phyloP scores from a whole-genome alignment of 1,140 invertebrate species.

The Drosophila ficusphila region DNA sequence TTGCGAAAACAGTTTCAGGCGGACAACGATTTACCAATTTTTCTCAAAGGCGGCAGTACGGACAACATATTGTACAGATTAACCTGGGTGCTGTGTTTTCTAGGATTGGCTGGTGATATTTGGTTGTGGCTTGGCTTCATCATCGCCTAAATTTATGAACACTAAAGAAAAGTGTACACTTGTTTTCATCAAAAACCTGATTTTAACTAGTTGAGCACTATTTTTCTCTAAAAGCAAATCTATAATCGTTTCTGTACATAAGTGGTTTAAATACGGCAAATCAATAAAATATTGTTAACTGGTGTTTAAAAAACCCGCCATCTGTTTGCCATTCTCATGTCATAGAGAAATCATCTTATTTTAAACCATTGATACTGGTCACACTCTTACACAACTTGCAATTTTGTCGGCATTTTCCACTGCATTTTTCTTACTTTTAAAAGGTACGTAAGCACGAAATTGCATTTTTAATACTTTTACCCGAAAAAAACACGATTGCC shows the following conservation, averaged over 20 bases:
- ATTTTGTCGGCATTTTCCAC: slow-evolving; percentile 6
- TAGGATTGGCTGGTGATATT: slow-evolving; percentile 78
- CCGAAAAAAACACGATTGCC: background rate
- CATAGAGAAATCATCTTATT: background rate
- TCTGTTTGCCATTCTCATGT: background rate
- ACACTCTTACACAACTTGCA: slow-evolving; percentile 41
- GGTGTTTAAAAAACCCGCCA: background rate
- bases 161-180: background rate
- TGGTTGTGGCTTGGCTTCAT: slow-evolving; percentile 51
- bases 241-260: no score
- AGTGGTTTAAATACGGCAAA: no score
- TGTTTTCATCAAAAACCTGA: no score
- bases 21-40: slow-evolving; percentile 86
- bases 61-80: slow-evolving; percentile 86
- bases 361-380: background rate
- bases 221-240: no score
- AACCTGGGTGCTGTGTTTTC: slow-evolving; percentile 83
- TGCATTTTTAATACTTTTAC: background rate
- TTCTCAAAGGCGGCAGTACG: slow-evolving; percentile 86
- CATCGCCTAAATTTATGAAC: slow-evolving; percentile 4
- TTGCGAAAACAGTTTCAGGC: slow-evolving; percentile 84
- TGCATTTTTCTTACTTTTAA: slow-evolving; percentile 4
- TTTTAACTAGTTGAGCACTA: no score
- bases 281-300: background rate
- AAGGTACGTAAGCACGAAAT: slow-evolving; percentile 27